These are phyloP conservation scores for Drosophila quadrilineata DNA, from an alignment of 1,140 invertebrate species.

Conservation along the genomic window DNA sequence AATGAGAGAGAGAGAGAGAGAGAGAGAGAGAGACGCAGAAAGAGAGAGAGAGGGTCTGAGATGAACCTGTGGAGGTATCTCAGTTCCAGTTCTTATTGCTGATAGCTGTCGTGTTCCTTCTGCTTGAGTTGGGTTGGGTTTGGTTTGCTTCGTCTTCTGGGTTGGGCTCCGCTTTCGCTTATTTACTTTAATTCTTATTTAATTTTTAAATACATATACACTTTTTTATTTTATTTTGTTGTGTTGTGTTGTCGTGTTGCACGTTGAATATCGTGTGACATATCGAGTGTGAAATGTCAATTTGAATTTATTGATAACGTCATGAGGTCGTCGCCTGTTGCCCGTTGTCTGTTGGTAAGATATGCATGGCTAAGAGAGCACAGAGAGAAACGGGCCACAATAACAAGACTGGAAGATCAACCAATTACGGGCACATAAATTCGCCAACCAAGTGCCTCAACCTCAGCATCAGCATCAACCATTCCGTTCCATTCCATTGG, in stretches of 20 bases:
- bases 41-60: no score
- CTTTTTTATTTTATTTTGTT: conserved; percentile 24
- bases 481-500: conserved; percentile 54
- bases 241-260: conserved; percentile 55
- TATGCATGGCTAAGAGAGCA: neutral
- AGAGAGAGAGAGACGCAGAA: no score
- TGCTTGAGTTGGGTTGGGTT: conserved; percentile 33
- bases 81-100: conserved; percentile 16
- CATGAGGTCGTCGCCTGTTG: conserved; percentile 45
- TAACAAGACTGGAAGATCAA: conserved; percentile 8
- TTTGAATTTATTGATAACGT: conserved; percentile 81
- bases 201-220: conserved; percentile 33
- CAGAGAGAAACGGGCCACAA: conserved; percentile 16
- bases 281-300: conserved; percentile 81
- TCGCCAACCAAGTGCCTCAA: conserved; percentile 55
- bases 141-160: neutral
- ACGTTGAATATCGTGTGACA: conserved; percentile 75
- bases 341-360: no score
- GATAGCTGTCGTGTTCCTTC: conserved; percentile 38
- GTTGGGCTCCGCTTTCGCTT: neutral
- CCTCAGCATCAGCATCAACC: no score
- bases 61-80: conserved; percentile 1
- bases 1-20: no score
- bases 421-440: conserved; percentile 73
- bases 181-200: conserved; percentile 17